Conservation (phyloP, 53 echinoderm and acorn worm genomes). For the Echinarachnius parma region DNA sequence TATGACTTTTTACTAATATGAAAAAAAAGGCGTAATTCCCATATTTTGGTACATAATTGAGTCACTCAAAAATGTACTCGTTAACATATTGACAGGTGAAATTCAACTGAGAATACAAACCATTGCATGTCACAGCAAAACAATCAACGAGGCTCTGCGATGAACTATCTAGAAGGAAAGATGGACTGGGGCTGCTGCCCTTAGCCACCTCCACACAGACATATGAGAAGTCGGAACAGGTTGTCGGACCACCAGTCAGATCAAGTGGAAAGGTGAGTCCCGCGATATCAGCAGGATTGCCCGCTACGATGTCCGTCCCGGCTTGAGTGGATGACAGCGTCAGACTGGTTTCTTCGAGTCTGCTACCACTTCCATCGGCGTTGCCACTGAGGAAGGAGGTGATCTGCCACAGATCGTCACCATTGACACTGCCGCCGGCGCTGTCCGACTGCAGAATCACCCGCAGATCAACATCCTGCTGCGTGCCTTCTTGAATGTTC, state of each 20-base stretch:
- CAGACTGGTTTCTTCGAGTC: slow-evolving; percentile 8
- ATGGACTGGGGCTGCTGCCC: slow-evolving; percentile 41
- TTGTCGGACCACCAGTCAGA: not conserved
- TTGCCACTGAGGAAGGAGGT: slow-evolving; percentile 54
- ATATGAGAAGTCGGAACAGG: slow-evolving; percentile 53
- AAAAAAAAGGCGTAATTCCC: too few species aligned
- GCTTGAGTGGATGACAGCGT: not conserved
- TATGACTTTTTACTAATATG: too few species aligned
- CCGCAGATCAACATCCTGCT: slow-evolving; percentile 37
- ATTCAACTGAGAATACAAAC: too few species aligned
- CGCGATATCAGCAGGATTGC: slow-evolving; percentile 28
- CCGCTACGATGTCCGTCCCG: slow-evolving; percentile 17
- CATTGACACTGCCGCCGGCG: slow-evolving; percentile 55
- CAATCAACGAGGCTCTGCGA: slow-evolving; percentile 41
- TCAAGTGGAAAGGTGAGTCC: slow-evolving; percentile 10
- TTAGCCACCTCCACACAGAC: slow-evolving; percentile 49
- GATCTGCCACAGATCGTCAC: slow-evolving; percentile 55
- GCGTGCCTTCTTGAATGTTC: slow-evolving; percentile 46
- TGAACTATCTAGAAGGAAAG: slow-evolving; percentile 24
- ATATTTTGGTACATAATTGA: too few species aligned
- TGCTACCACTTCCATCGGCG: slow-evolving; percentile 40
- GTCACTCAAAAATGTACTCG: too few species aligned
- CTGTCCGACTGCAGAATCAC: slow-evolving; percentile 44
- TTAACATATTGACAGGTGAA: too few species aligned
- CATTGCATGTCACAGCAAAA: slow-evolving; percentile 54